Evolutionary conservation across 2,113 vertebrate species (phyloP), one percentile per base, ranked within the genome.

Genomic region (Bucco capensis): DNA sequence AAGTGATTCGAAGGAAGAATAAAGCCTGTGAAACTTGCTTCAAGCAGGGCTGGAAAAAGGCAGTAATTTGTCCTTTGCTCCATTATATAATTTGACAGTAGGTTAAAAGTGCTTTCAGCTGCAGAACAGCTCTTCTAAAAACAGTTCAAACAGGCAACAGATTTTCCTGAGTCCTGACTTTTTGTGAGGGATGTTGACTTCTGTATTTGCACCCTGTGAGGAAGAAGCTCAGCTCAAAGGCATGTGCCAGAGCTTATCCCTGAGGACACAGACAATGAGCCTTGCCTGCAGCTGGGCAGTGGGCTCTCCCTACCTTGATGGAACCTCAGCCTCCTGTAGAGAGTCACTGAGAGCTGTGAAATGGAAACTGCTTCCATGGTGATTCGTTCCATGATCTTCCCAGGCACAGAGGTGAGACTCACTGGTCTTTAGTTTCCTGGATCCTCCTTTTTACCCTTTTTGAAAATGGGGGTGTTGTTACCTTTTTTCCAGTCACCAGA

Each of bases 221-320:
- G 61, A 74, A 46, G 64, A 67, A 69, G 11, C 38, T 73, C 18
- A 24, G 33, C 56, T 66, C 1, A 0, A 58, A 37, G n/a, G 18
- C 5, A 6, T 12, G n/a, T 47, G 57, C 58, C 31, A 19, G 24
- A 79, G 33, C 31, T 50, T 14, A 6, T 72, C 22, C 19, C 31
- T 4, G 8, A 60, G 38, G 35, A 19, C 28, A 22, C 30, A 37
- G 15, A 10, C n/a, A 16, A 5, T 3, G 8, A 73, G 46, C 42
- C 31, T 44, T 67, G 66, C 21, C 31, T 44, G 23, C 42, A 67
- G 38, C 40, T 1, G 3, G 38, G 19, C 51, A 33, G 3, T 6
- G 33, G 33, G 40, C 19, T 83, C 40, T 69, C 8, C 37, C 8
- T 10, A 19, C 8, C 3, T 12, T 0, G 0, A 1, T 4, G 40